Percentiles rank a stretch among this genome's conserved stretches.
Evolutionary conservation across 2,113 vertebrate genomes (phyloP).

Genomic region (Psammodynastes pulverulentus): DNA sequence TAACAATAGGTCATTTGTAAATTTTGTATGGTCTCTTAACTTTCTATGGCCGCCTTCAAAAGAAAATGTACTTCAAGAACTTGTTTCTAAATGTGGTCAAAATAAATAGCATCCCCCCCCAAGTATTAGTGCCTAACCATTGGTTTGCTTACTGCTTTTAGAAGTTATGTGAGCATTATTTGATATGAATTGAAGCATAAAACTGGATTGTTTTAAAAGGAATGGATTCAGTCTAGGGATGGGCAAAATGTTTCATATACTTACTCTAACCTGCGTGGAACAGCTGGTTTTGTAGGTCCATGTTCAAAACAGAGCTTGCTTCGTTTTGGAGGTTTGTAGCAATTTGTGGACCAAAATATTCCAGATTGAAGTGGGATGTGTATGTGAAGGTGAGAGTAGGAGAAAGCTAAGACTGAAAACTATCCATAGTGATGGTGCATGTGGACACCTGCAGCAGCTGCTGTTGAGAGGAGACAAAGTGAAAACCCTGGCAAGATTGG

Average conservation of each 20-base stretch:
- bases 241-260: neutral
- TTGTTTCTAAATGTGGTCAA: slow-evolving; percentile 73
- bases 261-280: neutral
- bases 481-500: neutral
- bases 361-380: neutral
- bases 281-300: neutral
- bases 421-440: neutral
- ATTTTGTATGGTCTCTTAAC: slow-evolving; percentile 73
- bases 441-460: neutral
- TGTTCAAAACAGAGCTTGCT: neutral
- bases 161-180: slow-evolving; percentile 2
- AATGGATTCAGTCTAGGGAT: neutral
- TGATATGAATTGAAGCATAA: neutral
- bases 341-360: neutral
- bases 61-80: slow-evolving; percentile 70
- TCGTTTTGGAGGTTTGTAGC: neutral
- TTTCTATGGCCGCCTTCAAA: slow-evolving; percentile 72
- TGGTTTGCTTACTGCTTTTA: slow-evolving; percentile 48
- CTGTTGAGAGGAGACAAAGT: neutral
- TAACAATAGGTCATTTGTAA: slow-evolving; percentile 68
- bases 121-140: slow-evolving; percentile 66
- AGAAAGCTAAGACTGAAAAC: neutral
- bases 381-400: neutral
- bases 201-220: neutral
- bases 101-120: slow-evolving; percentile 71